Base-by-base conservation (phyloP, 2,797 vertebrate genomes). In the Tinamus major region DNA sequence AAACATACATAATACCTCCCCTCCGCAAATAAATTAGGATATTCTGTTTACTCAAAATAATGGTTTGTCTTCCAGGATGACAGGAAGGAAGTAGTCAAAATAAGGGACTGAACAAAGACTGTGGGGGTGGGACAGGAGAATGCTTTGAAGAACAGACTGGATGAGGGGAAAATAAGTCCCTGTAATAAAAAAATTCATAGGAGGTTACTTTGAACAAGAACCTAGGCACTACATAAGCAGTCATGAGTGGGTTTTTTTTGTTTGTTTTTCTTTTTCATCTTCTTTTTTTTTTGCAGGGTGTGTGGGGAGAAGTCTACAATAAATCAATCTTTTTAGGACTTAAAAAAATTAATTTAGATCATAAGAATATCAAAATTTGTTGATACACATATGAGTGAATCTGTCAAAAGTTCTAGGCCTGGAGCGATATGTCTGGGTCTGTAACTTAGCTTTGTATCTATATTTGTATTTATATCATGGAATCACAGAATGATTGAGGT, bases 311-410 rank as follows among this genome's bases (percentile, higher is more conserved):
- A 58, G 4, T 70, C 8, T 35, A 41, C 16, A 13, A 10, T 62
- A 56, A 79, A 84, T 90, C 69, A 0, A 48, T 37, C 8, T 56
- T 85, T 77, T 71, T 15, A 46, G 67, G 48, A 46, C 9, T 33
- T 59, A 35, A 11, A 31, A 74, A 77, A 82, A 42, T 74, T 56
- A 74, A 4, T 39, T 91, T 33, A 84, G 49, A 44, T 82, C 9
- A 79, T 41, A 69, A 81, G 88, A 81, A 9, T 21, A 58, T 20
- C 8, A 26, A 49, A 75, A 61, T 26, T 39, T 55, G 9, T 65
- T 79, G 17, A 31, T 29, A 24, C 1, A 0, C 5, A 0, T 4
- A 1, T 29, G 10, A 75, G 4, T 59, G 62, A 68, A 77, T 71
- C 3, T 67, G 21, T 70, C 24, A 6, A 58, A 56, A 93, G 53